These are phyloP conservation scores for Burhinus bistriatus DNA, from an alignment of 2,113 vertebrate species.

Conservation along the genomic window DNA sequence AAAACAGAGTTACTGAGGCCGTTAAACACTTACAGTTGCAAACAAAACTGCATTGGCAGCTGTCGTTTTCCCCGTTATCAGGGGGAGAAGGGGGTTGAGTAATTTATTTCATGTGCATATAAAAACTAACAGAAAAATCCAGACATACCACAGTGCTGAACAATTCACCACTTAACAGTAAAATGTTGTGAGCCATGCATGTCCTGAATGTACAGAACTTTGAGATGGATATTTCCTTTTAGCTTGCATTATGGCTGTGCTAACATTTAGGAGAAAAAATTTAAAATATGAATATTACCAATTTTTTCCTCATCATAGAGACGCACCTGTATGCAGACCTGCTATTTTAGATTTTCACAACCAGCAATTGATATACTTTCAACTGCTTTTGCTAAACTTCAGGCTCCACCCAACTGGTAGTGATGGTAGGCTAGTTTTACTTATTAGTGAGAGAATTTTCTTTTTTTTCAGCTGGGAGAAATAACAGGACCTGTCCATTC, in stretches of 20 bases:
- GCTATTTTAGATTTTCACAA: not conserved
- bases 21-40: not conserved
- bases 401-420: not conserved
- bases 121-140: not conserved
- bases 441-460: not conserved
- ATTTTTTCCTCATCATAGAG: not conserved
- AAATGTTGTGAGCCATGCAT: rapidly evolving
- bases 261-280: not conserved
- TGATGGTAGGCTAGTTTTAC: not conserved
- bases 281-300: not conserved
- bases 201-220: not conserved
- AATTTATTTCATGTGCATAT: not conserved
- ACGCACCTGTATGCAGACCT: not conserved
- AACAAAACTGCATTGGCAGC: not conserved
- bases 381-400: not conserved
- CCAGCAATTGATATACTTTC: not conserved
- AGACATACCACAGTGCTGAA: not conserved
- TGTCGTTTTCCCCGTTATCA: rapidly evolving
- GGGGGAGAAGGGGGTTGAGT: not conserved
- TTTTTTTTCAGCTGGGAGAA: not conserved
- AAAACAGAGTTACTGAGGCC: not conserved
- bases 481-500: not conserved
- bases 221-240: not conserved
- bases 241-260: not conserved
- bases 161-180: not conserved